Evolutionary conservation across 2,888 invertebrate genomes (phyloP), one percentile per base, ranked within the genome.

Genomic region (Tetheella fluctuosa): DNA sequence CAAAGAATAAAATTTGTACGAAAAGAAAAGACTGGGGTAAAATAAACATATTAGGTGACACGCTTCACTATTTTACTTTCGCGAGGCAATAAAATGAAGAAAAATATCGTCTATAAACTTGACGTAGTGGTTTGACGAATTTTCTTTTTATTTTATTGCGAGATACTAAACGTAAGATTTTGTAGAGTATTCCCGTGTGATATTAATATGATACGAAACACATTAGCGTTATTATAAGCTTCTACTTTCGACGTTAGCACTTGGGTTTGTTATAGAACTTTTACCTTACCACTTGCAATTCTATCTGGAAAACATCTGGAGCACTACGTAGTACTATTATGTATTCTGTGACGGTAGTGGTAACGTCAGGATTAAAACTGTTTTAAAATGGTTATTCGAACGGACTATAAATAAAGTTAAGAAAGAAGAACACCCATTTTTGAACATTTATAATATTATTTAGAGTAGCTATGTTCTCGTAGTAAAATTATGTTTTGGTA

Each of bases 81-180:
- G 23, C 34, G 37, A 55, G 34, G 55, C 55, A 55, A 37, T 55
- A 55, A 55, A 55, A 55, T 55, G 55, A 34, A 55, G 34, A 55
- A 55, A 34, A 20, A 34, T 55, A 55, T 55, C 34, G 55, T 34
- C 55, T 34, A 55, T 55, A 55, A 55, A 55, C 34, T 34, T 34
- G 34, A 34, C 20, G 34, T 34, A 34, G 55, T 23, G 23, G 34
- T 55, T 54, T 55, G 30, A 34, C 30, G 30, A 23, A 55, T 55
- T 20, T 55, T 23, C 20, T 34, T 55, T 55, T 34, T 34, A 55
- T 37, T 20, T 55, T 34, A 55, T 48, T 20, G 48, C 20, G 20
- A 20, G 48, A 48, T 48, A 20, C 48, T 48, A 48, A 20, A 48
- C 2, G 48, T 20, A 7, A 20, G 17, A 48, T 48, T 34, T 48